phyloP scores from a whole-genome alignment of 1,140 invertebrate genomes.

The Lepidostoma basale region DNA sequence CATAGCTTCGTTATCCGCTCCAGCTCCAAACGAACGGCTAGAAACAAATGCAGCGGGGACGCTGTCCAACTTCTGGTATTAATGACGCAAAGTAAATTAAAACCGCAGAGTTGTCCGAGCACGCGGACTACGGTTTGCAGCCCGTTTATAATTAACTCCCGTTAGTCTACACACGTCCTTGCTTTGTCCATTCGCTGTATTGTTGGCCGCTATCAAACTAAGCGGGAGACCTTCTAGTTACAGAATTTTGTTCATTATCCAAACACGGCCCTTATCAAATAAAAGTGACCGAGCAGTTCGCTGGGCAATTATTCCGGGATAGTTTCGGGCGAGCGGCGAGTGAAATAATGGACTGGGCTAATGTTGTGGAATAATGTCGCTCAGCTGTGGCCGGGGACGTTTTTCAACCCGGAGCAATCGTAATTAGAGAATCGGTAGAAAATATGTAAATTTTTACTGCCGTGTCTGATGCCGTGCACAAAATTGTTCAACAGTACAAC shows the following conservation, averaged over 20 bases:
- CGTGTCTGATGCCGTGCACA: too few relatives aligned
- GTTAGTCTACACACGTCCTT: slow-evolving; percentile 8
- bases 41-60: too few relatives aligned
- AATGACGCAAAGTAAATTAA: background rate
- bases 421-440: too few relatives aligned
- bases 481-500: too few relatives aligned
- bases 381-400: background rate
- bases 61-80: background rate
- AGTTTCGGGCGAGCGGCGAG: background rate
- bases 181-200: slow-evolving; percentile 4
- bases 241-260: slow-evolving; percentile 18
- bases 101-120: too few relatives aligned
- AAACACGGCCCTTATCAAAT: slow-evolving; percentile 17
- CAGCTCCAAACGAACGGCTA: too few relatives aligned
- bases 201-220: slow-evolving; percentile 2
- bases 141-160: background rate
- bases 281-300: slow-evolving; percentile 13
- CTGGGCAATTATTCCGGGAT: slow-evolving; percentile 5
- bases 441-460: too few relatives aligned
- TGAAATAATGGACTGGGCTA: background rate
- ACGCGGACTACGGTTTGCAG: background rate
- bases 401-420: too few relatives aligned
- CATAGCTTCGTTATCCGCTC: too few relatives aligned
- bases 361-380: slow-evolving; percentile 11
- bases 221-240: slow-evolving; percentile 8